Conservation (phyloP, 2,797 vertebrate genomes). For the Meda fulgida region DNA sequence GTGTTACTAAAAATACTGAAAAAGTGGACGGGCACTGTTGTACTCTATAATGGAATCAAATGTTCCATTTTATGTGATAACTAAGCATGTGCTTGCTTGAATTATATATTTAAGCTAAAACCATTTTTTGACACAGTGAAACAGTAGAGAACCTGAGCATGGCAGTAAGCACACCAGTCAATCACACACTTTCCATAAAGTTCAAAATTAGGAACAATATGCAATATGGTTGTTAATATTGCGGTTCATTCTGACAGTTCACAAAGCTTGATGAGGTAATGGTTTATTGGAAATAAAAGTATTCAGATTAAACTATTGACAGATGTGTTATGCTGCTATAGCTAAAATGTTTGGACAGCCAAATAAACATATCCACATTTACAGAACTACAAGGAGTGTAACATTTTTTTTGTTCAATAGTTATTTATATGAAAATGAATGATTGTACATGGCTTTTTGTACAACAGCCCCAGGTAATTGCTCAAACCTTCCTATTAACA, state of each 20-base stretch:
- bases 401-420: background rate
- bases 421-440: background rate
- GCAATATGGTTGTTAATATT: slow-evolving; percentile 75
- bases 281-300: slow-evolving; percentile 58
- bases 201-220: background rate
- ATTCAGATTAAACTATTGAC: slow-evolving; percentile 25
- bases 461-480: slow-evolving; percentile 15
- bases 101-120: background rate
- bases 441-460: background rate
- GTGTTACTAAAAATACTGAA: background rate
- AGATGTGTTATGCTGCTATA: background rate
- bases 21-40: background rate
- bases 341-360: background rate
- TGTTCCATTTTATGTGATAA: background rate
- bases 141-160: background rate
- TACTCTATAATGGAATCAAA: background rate
- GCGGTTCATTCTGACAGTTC: slow-evolving; percentile 77
- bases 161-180: background rate
- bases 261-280: slow-evolving; percentile 72
- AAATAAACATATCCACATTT: slow-evolving; percentile 8
- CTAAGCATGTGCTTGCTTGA: background rate
- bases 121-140: background rate
- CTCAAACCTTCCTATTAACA: background rate
- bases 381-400: background rate
- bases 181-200: background rate